A percentile compares a stretch with the other conserved stretches of the same genome.
phyloP scores from a whole-genome alignment of 2,888 invertebrate species.

The Baccha elongata region DNA sequence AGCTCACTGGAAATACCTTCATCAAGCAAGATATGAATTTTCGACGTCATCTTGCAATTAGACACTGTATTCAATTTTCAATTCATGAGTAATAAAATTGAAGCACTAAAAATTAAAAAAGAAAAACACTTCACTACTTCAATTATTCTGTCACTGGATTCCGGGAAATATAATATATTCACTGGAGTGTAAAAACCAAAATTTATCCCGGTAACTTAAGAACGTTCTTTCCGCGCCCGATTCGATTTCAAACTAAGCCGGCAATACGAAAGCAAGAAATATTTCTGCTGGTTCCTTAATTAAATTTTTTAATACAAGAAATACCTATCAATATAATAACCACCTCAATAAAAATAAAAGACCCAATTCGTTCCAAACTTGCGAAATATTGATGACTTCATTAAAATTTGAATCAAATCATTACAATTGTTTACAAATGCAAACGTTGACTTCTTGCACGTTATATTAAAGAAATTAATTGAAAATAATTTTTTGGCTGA shows the following conservation, averaged over 20 bases:
- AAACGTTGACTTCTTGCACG: constrained; percentile 21
- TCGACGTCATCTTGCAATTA: constrained; percentile 50
- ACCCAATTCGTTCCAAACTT: constrained; percentile 51
- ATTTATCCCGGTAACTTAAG: constrained; percentile 3
- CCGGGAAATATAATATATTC: constrained; percentile 5
- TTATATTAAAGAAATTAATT: constrained; percentile 17
- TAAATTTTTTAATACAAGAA: constrained; percentile 4
- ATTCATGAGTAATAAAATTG: constrained; percentile 23
- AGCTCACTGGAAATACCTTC: constrained; percentile 46
- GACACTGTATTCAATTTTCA: constrained; percentile 37
- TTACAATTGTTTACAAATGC: constrained; percentile 20
- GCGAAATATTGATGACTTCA: constrained; percentile 54
- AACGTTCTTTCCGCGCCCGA: constrained; percentile 34
- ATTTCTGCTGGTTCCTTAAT: not conserved
- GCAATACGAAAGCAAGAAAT: not conserved
- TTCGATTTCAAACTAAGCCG: constrained; percentile 49
- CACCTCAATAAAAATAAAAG: constrained; percentile 20
- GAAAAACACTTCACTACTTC: not conserved
- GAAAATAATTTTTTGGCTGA: not conserved
- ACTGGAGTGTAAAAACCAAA: constrained; percentile 15
- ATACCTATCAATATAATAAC: not conserved
- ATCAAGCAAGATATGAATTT: constrained; percentile 49
- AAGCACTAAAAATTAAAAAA: constrained; percentile 1
- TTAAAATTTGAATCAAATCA: constrained; percentile 38
- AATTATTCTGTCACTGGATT: constrained; percentile 23